Conservation (phyloP, 2,113 vertebrate genomes). For the Nycticorax nycticorax region DNA sequence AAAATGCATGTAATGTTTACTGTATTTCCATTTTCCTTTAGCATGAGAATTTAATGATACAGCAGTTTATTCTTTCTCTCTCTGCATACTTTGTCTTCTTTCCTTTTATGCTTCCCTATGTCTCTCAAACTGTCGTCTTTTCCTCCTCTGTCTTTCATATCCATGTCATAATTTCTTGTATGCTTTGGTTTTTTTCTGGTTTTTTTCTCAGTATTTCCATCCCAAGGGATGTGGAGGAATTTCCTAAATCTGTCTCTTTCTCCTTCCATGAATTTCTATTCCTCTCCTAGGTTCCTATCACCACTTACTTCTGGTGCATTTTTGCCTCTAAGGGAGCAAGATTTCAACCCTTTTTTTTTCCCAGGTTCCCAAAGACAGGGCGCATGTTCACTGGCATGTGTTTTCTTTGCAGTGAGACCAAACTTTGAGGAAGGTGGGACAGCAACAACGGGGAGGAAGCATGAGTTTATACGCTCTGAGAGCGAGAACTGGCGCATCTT, state of each 20-base stretch:
- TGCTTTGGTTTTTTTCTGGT: not conserved
- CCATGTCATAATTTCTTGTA: not conserved
- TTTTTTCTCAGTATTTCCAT: not conserved
- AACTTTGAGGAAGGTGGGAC: conserved; percentile 90
- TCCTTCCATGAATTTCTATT: not conserved
- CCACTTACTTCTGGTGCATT: not conserved
- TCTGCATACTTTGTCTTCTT: not conserved
- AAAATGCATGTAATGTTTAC: not conserved
- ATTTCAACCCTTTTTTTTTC: not conserved
- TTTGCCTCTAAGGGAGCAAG: not conserved
- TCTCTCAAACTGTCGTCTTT: not conserved
- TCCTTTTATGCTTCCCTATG: not conserved
- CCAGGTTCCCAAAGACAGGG: not conserved
- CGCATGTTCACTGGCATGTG: not conserved
- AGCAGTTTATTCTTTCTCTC: not conserved
- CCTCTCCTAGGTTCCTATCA: not conserved
- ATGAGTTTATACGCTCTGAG: conserved; percentile 95
- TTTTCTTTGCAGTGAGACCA: conserved; percentile 82
- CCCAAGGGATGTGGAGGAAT: not conserved
- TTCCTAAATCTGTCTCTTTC: not conserved
- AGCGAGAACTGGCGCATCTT: conserved; percentile 95
- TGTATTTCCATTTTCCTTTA: not conserved
- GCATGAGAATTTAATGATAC: not conserved
- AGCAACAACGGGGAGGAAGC: conserved; percentile 82
- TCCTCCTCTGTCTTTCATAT: not conserved